Conservation (phyloP, 1,140 invertebrate genomes). For the Cydia splendana region DNA sequence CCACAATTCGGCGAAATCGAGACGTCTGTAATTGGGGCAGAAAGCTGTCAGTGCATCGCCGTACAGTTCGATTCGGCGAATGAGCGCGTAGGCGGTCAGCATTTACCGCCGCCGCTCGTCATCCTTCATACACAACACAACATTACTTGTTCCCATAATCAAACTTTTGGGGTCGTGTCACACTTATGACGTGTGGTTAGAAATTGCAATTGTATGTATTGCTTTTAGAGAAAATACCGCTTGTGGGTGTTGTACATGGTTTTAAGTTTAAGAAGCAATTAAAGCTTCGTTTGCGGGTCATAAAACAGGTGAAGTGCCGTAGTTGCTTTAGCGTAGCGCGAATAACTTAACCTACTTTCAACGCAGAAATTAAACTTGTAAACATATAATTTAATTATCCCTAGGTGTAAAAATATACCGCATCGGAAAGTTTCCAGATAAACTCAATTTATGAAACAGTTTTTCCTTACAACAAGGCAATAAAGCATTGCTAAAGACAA, state of each 20-base stretch:
- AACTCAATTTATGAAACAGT: background rate
- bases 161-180: slow-evolving; percentile 73
- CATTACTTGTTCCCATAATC: slow-evolving; percentile 76
- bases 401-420: background rate
- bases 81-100: slow-evolving; percentile 62
- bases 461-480: background rate
- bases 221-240: slow-evolving; percentile 50
- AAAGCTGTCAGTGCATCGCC: slow-evolving; percentile 56
- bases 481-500: slow-evolving; percentile 21
- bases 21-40: slow-evolving; percentile 60
- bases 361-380: slow-evolving; percentile 22
- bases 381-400: no score
- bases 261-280: slow-evolving; percentile 13
- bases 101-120: slow-evolving; percentile 58
- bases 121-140: slow-evolving; percentile 75
- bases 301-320: slow-evolving; percentile 10
- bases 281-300: background rate
- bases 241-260: slow-evolving; percentile 49
- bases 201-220: slow-evolving; percentile 62
- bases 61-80: slow-evolving; percentile 73
- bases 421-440: background rate
- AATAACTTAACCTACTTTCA: background rate
- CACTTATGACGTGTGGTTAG: slow-evolving; percentile 71
- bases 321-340: background rate
- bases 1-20: slow-evolving; percentile 31